Percentiles rank a stretch among this genome's conserved stretches.
phyloP scores from a whole-genome alignment of 2,888 invertebrate genomes.

The Acronicta aceris region DNA sequence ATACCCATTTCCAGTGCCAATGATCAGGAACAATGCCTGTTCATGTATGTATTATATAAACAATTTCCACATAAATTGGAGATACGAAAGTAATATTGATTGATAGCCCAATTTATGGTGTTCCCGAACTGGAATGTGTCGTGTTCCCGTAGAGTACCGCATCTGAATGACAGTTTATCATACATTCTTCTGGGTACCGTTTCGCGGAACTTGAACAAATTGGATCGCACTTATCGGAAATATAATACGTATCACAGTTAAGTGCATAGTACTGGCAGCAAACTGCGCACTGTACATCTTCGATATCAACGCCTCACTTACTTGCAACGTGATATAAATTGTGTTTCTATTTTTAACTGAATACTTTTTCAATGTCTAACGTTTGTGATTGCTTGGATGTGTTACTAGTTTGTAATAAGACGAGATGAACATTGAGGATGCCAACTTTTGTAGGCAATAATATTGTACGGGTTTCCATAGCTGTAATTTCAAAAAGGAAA shows the following conservation, averaged over 20 bases:
- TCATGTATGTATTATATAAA: slow-evolving; percentile 61
- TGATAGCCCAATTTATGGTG: slow-evolving; percentile 73
- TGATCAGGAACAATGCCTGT: slow-evolving; percentile 57
- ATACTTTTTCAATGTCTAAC: slow-evolving; percentile 28
- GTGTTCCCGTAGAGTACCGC: slow-evolving; percentile 54
- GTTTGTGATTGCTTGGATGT: slow-evolving; percentile 25
- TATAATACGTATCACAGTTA: slow-evolving; percentile 58
- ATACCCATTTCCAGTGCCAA: slow-evolving; percentile 50
- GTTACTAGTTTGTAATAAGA: slow-evolving; percentile 19
- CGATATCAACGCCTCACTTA: slow-evolving; percentile 42
- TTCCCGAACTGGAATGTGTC: slow-evolving; percentile 61
- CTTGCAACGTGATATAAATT: slow-evolving; percentile 43
- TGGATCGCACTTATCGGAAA: slow-evolving; percentile 67
- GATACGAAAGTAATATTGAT: slow-evolving; percentile 74
- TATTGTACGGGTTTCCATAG: too few species aligned
- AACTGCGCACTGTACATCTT: slow-evolving; percentile 34
- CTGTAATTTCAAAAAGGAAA: too few species aligned
- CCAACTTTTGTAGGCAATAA: slow-evolving; percentile 10
- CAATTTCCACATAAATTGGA: slow-evolving; percentile 68
- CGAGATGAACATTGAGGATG: slow-evolving; percentile 15
- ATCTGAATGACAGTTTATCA: slow-evolving; percentile 68
- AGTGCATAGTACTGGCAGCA: slow-evolving; percentile 51
- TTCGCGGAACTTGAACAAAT: slow-evolving; percentile 68
- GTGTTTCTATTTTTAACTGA: slow-evolving; percentile 36
- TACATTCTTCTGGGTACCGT: slow-evolving; percentile 63